phyloP scores from a whole-genome alignment of 2,797 vertebrate genomes.

The Iguana delicatissima region DNA sequence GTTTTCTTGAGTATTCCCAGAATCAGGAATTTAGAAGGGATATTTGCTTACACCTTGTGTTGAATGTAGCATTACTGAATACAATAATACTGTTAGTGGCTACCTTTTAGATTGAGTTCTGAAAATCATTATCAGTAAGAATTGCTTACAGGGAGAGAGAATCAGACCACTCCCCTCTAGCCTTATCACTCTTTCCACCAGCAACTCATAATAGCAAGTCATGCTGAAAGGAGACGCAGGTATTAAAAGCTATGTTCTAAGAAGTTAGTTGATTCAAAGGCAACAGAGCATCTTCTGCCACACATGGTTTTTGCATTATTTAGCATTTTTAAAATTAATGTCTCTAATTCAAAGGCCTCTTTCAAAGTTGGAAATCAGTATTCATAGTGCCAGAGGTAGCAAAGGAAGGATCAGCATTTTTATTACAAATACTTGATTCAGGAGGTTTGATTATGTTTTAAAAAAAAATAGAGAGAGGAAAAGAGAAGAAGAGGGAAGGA shows the following conservation, averaged over 20 bases:
- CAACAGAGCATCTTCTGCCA: background rate
- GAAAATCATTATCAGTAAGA: background rate
- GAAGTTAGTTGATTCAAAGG: background rate
- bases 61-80: background rate
- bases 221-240: background rate
- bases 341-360: background rate
- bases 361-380: constrained; percentile 2
- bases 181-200: accelerated
- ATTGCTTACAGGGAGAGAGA: constrained; percentile 7
- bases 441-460: background rate
- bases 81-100: background rate
- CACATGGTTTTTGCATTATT: background rate
- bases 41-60: background rate
- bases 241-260: background rate
- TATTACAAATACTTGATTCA: constrained; percentile 11
- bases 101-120: background rate
- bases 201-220: background rate
- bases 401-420: constrained; percentile 27
- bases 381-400: constrained; percentile 2
- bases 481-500: background rate
- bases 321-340: background rate
- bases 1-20: background rate
- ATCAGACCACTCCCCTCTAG: background rate
- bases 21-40: background rate
- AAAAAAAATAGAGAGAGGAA: background rate